Evolutionary conservation across 1,140 invertebrate genomes (phyloP), one percentile per base, ranked within the genome.

Genomic region (Meloidogyne floridensis): DNA sequence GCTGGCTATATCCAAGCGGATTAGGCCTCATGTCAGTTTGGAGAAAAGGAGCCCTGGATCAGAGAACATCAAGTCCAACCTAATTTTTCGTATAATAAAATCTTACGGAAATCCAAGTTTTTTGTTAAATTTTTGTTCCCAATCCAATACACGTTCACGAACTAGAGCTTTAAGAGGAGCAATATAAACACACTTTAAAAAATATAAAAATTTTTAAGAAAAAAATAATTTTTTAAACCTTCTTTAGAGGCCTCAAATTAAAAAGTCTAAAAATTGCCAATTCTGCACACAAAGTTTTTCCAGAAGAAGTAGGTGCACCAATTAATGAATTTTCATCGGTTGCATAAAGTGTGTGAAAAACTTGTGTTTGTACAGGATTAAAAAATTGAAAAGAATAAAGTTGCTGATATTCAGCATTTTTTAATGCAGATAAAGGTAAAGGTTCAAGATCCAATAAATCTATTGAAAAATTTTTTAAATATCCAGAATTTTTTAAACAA

Each of bases 291-390:
- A 98, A 95, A 0, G 98, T 99, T 92, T 99, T 99, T 72, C 98
- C 98, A 0, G 96, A 98, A 6, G 97, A 97, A 5, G 98, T 99
- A 0, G 98, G 98, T 1, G 98, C 97, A 3, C 98, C 97, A 11
- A 99, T 91, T 1, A 99, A 91, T 4, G 97, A 94, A 90, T 98
- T 99, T 83, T 94, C 93, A 88, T 99, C 95, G 0, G 95, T 96
- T 90, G 98, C 94, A 91, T 98, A 99, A 0, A 98, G 91, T 83
- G 94, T 94, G 91, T 98, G 95, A 90, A 99, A 99, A 70, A 98
- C 94, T 92, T 99, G 98, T 6, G 97, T 98, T 91, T 99, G 98
- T 87, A 99, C 96, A 2, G 97, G 96, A 92, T 99, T 99, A 91
- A 99, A 99, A 90, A 98, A 96, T 0, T 93, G 93, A 90, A 98